phyloP scores from a whole-genome alignment of 2,113 vertebrate genomes.

The Nothobranchius furzeri region DNA sequence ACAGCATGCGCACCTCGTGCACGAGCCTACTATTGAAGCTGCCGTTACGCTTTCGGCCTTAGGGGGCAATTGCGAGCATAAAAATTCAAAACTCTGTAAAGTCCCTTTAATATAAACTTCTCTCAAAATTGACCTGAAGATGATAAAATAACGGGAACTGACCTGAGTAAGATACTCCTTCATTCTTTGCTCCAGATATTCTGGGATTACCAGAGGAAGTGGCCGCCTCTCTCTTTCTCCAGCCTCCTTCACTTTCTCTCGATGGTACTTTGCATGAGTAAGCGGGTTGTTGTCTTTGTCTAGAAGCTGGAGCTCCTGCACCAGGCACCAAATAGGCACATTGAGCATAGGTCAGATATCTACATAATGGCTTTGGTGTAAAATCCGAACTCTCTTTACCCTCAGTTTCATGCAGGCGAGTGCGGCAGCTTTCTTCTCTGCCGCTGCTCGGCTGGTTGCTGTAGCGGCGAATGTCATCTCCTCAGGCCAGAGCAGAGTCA shows the following conservation, averaged over 20 bases:
- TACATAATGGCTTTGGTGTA: neutral
- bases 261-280: conserved; percentile 91
- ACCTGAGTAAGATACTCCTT: conserved; percentile 87
- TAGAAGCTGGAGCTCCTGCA: conserved; percentile 88
- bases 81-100: no score
- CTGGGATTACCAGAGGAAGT: conserved; percentile 83
- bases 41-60: no score
- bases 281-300: conserved; percentile 90
- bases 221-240: conserved; percentile 84
- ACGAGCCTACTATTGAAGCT: no score
- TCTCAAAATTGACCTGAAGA: neutral
- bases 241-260: conserved; percentile 82
- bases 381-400: conserved; percentile 62
- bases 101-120: neutral
- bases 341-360: neutral
- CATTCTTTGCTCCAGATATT: conserved; percentile 82
- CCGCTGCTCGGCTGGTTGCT: conserved; percentile 81
- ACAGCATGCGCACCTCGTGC: no score
- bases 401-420: conserved; percentile 93
- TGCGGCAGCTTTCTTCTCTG: conserved; percentile 87
- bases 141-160: conserved; percentile 33
- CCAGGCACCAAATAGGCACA: neutral
- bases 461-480: conserved; percentile 87
- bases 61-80: no score
- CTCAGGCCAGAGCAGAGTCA: conserved; percentile 89